phyloP scores from a whole-genome alignment of 2,797 vertebrate species.

The Austrolebias charrua region DNA sequence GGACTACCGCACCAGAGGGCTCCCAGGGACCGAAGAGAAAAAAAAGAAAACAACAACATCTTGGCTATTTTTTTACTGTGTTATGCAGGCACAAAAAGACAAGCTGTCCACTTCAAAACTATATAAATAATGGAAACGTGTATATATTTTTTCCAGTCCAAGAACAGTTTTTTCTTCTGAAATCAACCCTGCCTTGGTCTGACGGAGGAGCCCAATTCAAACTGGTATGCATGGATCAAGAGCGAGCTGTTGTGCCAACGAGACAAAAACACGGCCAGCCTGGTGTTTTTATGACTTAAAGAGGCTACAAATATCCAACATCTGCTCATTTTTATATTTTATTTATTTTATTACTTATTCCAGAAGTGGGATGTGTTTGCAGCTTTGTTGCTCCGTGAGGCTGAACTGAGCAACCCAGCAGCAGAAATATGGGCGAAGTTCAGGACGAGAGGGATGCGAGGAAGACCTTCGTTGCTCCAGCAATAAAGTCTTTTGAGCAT shows the following conservation, averaged over 20 bases:
- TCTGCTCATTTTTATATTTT: constrained; percentile 38
- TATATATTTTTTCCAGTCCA: constrained; percentile 22
- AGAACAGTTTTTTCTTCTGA: constrained; percentile 42
- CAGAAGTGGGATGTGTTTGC: constrained; percentile 72
- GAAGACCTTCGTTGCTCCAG: constrained; percentile 89
- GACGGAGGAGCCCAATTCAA: constrained; percentile 52
- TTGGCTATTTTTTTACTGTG: constrained; percentile 14
- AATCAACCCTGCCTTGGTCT: constrained; percentile 57
- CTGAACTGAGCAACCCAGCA: constrained; percentile 29
- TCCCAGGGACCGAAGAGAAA: constrained; percentile 38
- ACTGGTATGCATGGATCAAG: constrained; percentile 63
- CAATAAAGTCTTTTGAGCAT: constrained; percentile 93
- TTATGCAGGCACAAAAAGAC: constrained; percentile 42
- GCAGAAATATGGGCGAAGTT: constrained; percentile 88
- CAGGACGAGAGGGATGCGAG: constrained; percentile 82
- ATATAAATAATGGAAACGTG: constrained; percentile 44
- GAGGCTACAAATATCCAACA: constrained; percentile 14
- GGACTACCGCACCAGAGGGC: constrained; percentile 74
- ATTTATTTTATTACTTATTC: constrained; percentile 48
- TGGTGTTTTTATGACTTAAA: constrained; percentile 24
- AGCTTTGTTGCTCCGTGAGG: constrained; percentile 44
- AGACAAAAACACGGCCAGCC: constrained; percentile 7
- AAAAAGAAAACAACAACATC: constrained; percentile 38
- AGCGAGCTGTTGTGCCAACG: constrained; percentile 43
- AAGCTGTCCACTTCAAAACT: constrained; percentile 20